Evolutionary conservation across 2,888 invertebrate genomes (phyloP).

Genomic region (Cheilosia soror): DNA sequence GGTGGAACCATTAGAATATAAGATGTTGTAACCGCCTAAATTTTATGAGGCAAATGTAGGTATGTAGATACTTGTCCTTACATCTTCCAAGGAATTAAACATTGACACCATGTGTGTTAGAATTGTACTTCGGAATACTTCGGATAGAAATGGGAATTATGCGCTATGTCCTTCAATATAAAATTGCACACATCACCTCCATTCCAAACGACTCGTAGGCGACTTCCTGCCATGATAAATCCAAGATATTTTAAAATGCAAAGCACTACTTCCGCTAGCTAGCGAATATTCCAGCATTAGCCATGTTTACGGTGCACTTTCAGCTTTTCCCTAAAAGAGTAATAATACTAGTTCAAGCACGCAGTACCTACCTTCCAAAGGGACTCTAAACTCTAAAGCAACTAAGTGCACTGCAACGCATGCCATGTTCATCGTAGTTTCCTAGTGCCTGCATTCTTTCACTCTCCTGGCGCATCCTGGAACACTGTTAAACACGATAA

Average conservation of each 20-base stretch:
- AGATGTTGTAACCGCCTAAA: too few species aligned
- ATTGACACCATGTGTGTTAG: too few species aligned
- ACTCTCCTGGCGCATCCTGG: slow-evolving; percentile 49
- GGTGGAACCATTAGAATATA: too few species aligned
- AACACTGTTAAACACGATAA: slow-evolving; percentile 64
- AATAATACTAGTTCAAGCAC: slow-evolving; percentile 46
- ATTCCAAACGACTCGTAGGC: neutral
- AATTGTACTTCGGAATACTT: too few species aligned
- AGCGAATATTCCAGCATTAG: slow-evolving; percentile 41
- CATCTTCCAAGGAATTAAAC: too few species aligned
- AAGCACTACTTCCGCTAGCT: slow-evolving; percentile 63
- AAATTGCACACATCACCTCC: slow-evolving; percentile 2
- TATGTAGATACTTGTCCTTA: too few species aligned
- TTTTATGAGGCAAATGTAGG: too few species aligned
- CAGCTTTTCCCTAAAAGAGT: slow-evolving; percentile 14
- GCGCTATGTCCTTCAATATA: too few species aligned
- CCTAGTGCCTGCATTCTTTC: slow-evolving; percentile 20
- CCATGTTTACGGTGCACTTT: slow-evolving; percentile 36
- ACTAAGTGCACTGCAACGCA: slow-evolving; percentile 65
- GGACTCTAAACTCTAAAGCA: slow-evolving; percentile 20
- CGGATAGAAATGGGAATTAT: too few species aligned
- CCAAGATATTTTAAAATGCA: slow-evolving; percentile 37
- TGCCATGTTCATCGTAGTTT: slow-evolving; percentile 47
- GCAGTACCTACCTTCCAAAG: slow-evolving; percentile 37
- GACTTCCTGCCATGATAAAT: slow-evolving; percentile 18